Evolutionary conservation across 2,113 vertebrate species (phyloP).

Genomic region (Lasiurus borealis): DNA sequence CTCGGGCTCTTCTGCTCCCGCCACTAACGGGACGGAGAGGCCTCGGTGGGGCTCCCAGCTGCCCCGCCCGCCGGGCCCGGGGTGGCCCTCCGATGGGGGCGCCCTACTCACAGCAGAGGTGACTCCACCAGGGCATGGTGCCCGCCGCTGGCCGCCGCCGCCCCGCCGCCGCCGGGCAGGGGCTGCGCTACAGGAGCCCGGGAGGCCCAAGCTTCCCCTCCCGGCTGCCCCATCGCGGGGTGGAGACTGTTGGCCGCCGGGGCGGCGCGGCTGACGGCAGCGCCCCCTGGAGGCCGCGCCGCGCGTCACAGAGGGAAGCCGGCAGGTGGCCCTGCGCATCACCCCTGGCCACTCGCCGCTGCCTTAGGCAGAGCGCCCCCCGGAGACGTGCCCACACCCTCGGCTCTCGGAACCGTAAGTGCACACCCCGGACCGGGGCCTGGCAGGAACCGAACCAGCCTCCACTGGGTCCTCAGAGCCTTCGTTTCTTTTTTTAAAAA

Average conservation of each 20-base stretch:
- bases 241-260: neutral
- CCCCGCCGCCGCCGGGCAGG: neutral
- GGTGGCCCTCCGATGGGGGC: neutral
- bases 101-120: constrained; percentile 69
- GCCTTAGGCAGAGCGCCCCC: too few species aligned
- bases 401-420: too few species aligned
- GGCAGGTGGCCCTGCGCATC: rapidly evolving
- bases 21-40: too few species aligned
- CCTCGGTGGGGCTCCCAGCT: too few species aligned
- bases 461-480: neutral
- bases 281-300: neutral
- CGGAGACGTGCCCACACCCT: too few species aligned
- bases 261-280: neutral
- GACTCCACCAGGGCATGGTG: constrained; percentile 69
- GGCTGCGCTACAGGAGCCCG: neutral
- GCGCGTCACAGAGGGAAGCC: constrained; percentile 63
- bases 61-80: rapidly evolving
- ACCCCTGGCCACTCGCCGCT: too few species aligned
- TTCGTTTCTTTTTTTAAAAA: neutral
- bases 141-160: neutral
- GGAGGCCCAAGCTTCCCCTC: neutral
- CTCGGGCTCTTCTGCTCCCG: too few species aligned
- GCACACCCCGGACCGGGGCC: neutral
- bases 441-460: too few species aligned
- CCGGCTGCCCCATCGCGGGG: constrained; percentile 59